Evolutionary conservation across 2,888 invertebrate species (phyloP).

Genomic region (Polyommatus icarus): DNA sequence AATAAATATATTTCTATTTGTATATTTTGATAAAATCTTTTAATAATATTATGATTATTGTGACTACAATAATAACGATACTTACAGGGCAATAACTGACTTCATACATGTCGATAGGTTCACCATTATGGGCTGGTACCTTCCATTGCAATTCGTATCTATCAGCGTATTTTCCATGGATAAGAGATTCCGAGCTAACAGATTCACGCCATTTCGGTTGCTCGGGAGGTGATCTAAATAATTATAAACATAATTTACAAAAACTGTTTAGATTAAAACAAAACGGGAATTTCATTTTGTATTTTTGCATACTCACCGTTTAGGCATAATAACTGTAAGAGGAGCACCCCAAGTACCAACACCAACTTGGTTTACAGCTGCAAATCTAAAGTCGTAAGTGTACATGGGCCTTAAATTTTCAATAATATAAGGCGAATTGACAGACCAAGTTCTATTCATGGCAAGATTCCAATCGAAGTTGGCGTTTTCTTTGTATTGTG

Average conservation of each 20-base stretch:
- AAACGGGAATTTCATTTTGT: not conserved
- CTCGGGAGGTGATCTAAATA: slow-evolving; percentile 85
- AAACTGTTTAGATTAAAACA: not conserved
- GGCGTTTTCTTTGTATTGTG: slow-evolving; percentile 86
- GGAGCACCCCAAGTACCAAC: slow-evolving; percentile 86
- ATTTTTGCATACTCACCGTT: slow-evolving; percentile 61
- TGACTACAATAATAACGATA: slow-evolving; percentile 37
- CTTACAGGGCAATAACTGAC: slow-evolving; percentile 90
- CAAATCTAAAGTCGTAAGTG: slow-evolving; percentile 90
- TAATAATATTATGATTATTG: not conserved
- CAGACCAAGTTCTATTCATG: slow-evolving; percentile 88
- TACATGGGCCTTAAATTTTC: slow-evolving; percentile 89
- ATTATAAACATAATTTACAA: slow-evolving; percentile 33
- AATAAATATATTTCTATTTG: no score
- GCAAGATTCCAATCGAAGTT: slow-evolving; percentile 85
- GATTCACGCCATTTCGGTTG: slow-evolving; percentile 76
- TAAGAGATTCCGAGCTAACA: slow-evolving; percentile 67
- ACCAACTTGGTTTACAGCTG: slow-evolving; percentile 92
- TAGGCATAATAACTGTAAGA: slow-evolving; percentile 85
- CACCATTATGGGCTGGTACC: slow-evolving; percentile 93
- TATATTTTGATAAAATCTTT: no score
- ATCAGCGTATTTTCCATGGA: slow-evolving; percentile 83
- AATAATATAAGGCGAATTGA: slow-evolving; percentile 89
- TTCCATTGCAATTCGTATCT: slow-evolving; percentile 92
- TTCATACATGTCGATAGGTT: slow-evolving; percentile 90